Conservation (phyloP, 2,888 invertebrate genomes). For the Taphrorychus bicolor region DNA sequence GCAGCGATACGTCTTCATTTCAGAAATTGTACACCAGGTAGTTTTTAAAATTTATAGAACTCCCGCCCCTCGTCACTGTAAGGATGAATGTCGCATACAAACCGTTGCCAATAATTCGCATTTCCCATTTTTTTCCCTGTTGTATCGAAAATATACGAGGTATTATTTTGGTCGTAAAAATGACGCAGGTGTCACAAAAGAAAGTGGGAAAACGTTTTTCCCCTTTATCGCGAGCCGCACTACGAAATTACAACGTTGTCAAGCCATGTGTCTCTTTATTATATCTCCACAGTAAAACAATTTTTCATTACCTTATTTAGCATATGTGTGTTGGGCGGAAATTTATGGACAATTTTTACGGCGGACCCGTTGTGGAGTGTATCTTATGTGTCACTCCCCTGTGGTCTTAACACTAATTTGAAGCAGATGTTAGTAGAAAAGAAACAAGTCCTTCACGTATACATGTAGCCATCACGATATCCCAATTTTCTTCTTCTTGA, state of each 20-base stretch:
- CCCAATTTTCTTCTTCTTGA: too few species aligned
- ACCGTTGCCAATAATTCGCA: not conserved
- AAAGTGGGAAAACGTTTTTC: slow-evolving; percentile 24
- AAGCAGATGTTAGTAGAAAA: too few species aligned
- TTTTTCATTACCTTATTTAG: slow-evolving; percentile 40
- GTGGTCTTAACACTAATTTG: slow-evolving; percentile 1
- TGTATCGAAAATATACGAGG: not conserved
- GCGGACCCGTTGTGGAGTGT: slow-evolving; percentile 29
- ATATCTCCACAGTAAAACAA: slow-evolving; percentile 37
- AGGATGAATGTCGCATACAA: not conserved
- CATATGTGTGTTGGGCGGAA: slow-evolving; percentile 29
- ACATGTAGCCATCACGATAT: too few species aligned
- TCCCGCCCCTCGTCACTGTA: not conserved
- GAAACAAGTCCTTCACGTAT: too few species aligned
- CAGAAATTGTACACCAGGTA: not conserved
- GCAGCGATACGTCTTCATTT: not conserved
- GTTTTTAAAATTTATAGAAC: not conserved
- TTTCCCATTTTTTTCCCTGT: not conserved
- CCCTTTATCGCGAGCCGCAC: not conserved
- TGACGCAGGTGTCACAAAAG: slow-evolving; percentile 30
- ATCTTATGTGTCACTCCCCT: slow-evolving; percentile 19
- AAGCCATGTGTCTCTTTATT: slow-evolving; percentile 31
- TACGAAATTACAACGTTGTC: slow-evolving; percentile 27
- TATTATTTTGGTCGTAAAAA: slow-evolving; percentile 1
- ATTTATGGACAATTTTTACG: slow-evolving; percentile 33